phyloP scores from a whole-genome alignment of 2,888 invertebrate species.

The Synergus laeviventris region DNA sequence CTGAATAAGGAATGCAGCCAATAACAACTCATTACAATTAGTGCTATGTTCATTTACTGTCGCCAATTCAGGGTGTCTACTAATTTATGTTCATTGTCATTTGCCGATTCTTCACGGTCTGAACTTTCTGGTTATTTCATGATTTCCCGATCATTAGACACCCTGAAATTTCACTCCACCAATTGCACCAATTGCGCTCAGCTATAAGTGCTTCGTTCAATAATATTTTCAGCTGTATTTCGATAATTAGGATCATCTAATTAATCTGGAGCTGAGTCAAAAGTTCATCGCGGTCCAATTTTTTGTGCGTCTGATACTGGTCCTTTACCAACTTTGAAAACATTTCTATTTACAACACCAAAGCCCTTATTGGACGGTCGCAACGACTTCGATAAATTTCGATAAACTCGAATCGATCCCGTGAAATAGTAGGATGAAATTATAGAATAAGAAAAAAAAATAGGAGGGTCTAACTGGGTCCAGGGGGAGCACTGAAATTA shows the following conservation, averaged over 20 bases:
- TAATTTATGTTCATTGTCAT: no score
- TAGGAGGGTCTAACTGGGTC: slow-evolving; percentile 67
- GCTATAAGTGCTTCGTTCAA: not conserved
- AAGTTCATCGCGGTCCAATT: slow-evolving; percentile 22
- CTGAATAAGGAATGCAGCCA: slow-evolving; percentile 57
- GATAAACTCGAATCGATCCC: slow-evolving; percentile 52
- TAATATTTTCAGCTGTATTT: not conserved
- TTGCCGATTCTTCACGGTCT: no score
- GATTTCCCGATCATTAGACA: no score
- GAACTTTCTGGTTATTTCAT: no score
- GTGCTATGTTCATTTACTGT: slow-evolving; percentile 40
- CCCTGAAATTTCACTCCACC: no score
- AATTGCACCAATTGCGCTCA: not conserved
- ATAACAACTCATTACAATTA: slow-evolving; percentile 57
- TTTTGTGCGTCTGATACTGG: slow-evolving; percentile 39
- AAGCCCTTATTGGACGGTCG: not conserved
- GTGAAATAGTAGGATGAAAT: no score
- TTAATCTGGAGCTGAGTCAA: slow-evolving; percentile 20
- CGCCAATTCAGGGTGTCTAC: not conserved
- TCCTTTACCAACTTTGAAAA: slow-evolving; percentile 29
- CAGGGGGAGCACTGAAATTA: slow-evolving; percentile 73
- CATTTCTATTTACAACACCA: slow-evolving; percentile 37
- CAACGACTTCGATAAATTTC: slow-evolving; percentile 27
- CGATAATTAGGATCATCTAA: not conserved
- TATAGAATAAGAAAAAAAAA: slow-evolving; percentile 33